These are phyloP conservation scores for Rhinolophus ferrumequinum DNA, from an alignment of 2,113 vertebrate genomes.

Conservation along the genomic window DNA sequence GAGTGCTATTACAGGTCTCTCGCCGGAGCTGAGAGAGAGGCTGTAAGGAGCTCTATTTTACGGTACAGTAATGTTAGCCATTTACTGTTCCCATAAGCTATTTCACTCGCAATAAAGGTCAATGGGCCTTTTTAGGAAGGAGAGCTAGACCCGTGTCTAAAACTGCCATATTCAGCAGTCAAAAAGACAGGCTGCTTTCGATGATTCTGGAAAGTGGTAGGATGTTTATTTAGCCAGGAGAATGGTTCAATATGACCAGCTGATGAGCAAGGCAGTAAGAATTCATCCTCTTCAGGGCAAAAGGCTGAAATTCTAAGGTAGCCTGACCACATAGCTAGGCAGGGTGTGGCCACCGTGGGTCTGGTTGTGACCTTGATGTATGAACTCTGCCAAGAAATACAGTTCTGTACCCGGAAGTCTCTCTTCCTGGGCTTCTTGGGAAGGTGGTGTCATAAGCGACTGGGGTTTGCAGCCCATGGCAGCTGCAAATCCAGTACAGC, in stretches of 20 bases:
- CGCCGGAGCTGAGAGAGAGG: neutral
- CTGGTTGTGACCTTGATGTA: neutral
- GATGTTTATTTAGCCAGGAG: slow-evolving; percentile 30
- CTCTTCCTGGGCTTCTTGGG: neutral
- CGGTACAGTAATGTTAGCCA: slow-evolving; percentile 52
- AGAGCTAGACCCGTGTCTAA: slow-evolving; percentile 49
- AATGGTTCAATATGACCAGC: neutral
- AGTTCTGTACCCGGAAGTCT: neutral
- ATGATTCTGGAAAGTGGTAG: slow-evolving; percentile 47
- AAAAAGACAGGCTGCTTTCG: slow-evolving; percentile 45
- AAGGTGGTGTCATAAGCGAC: neutral
- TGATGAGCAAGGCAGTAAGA: neutral
- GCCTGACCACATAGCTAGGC: neutral
- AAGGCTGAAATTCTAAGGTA: neutral
- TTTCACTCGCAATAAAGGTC: slow-evolving; percentile 76
- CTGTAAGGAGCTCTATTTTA: slow-evolving; percentile 54
- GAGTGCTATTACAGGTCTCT: neutral
- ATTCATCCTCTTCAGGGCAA: neutral
- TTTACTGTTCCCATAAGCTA: slow-evolving; percentile 65
- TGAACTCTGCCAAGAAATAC: slow-evolving; percentile 15
- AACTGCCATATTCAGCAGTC: slow-evolving; percentile 26
- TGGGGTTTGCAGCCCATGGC: neutral
- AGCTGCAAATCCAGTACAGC: neutral
- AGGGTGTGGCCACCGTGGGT: neutral
- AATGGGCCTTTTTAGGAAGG: slow-evolving; percentile 74